Conservation (phyloP, 1,140 invertebrate species). For the Drosophila neocordata region DNA sequence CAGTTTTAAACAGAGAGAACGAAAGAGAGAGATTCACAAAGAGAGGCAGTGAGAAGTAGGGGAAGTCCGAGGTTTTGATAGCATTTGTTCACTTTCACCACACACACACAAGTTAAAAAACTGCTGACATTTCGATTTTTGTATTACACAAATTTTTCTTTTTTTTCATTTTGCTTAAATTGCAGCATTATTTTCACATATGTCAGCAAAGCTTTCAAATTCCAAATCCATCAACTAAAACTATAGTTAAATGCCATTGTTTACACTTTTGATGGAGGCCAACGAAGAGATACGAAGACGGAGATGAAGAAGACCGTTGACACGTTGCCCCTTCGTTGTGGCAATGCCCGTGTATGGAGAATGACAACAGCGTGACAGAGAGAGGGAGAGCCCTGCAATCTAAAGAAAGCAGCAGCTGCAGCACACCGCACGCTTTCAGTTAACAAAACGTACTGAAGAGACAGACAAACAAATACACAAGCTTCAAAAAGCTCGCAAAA, state of each 20-base stretch:
- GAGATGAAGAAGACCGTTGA: conserved; percentile 57
- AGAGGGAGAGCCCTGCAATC: conserved; percentile 22
- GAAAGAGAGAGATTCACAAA: conserved; percentile 4
- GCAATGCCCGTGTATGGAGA: conserved; percentile 40
- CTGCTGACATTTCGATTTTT: conserved; percentile 63
- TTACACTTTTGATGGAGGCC: conserved; percentile 55
- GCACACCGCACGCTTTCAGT: conserved; percentile 55
- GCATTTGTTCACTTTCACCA: conserved; percentile 72
- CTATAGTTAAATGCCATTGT: conserved; percentile 49
- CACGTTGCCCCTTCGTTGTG: conserved; percentile 68
- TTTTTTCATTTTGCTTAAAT: conserved; percentile 17
- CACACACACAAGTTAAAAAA: conserved; percentile 37
- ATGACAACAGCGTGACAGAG: not conserved
- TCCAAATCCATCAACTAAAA: conserved; percentile 11
- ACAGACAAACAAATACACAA: not conserved
- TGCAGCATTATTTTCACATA: not conserved
- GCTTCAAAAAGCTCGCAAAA: conserved; percentile 24
- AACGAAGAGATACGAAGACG: conserved; percentile 18
- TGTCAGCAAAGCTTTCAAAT: not conserved
- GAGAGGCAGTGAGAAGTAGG: not conserved
- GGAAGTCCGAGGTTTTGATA: conserved; percentile 21
- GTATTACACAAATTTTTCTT: conserved; percentile 46
- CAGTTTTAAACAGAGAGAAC: too few species aligned
- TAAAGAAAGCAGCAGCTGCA: conserved; percentile 23
- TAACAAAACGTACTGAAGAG: conserved; percentile 55